Evolutionary conservation across 2,888 invertebrate genomes (phyloP).

Genomic region (Epirrhoe tristata): DNA sequence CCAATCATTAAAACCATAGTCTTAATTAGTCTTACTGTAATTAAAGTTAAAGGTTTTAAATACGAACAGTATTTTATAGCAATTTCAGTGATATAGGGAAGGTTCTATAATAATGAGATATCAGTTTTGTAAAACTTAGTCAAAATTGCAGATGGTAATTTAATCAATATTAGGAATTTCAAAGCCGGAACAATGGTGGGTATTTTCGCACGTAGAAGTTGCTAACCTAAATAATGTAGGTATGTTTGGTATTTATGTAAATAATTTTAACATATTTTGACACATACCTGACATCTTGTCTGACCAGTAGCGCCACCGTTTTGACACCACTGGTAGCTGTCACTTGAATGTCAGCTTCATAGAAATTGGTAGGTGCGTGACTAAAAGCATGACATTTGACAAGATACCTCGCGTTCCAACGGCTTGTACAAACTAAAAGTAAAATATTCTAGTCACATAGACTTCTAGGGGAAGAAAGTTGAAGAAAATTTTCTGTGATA

Average conservation of each 20-base stretch:
- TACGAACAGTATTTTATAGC: not conserved
- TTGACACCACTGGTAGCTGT: slow-evolving; percentile 26
- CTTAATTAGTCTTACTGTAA: slow-evolving; percentile 8
- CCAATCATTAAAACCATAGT: slow-evolving; percentile 13
- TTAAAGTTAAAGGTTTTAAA: slow-evolving; percentile 10
- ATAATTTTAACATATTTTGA: slow-evolving; percentile 18
- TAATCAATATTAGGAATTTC: no score
- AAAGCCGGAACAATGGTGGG: no score
- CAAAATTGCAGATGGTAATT: no score
- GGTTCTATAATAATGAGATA: not conserved
- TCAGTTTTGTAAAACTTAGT: no score
- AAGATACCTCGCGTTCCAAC: slow-evolving; percentile 24
- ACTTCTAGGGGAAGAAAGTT: not conserved
- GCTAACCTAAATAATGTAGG: not conserved
- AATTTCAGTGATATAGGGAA: not conserved
- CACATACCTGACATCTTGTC: slow-evolving; percentile 9
- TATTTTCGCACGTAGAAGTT: not conserved
- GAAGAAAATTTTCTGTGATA: not conserved
- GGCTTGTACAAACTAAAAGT: not conserved
- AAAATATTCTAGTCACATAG: slow-evolving; percentile 1
- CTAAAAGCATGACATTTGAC: slow-evolving; percentile 31
- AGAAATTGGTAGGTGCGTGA: slow-evolving; percentile 31
- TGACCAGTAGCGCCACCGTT: slow-evolving; percentile 26
- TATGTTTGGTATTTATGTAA: slow-evolving; percentile 9
- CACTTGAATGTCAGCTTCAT: slow-evolving; percentile 29